These are phyloP conservation scores for Aeoliscus strigatus DNA, from an alignment of 2,797 vertebrate species.

Conservation along the genomic window DNA sequence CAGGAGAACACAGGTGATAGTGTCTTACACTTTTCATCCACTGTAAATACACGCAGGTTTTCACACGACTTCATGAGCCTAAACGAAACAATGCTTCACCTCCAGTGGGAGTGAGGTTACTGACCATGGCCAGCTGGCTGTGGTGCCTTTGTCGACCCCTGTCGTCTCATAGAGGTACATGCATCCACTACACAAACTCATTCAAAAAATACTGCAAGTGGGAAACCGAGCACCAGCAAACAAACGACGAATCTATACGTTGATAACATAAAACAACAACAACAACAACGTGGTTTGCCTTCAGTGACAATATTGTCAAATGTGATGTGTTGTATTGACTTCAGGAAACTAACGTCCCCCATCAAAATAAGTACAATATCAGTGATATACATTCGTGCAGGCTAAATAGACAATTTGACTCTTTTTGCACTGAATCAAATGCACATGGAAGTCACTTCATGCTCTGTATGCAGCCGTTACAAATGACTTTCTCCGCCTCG, in stretches of 20 bases:
- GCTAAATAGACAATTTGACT: too few species aligned
- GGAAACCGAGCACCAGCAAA: slow-evolving; percentile 2
- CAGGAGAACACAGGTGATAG: slow-evolving; percentile 2
- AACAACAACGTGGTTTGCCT: background rate
- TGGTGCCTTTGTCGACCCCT: slow-evolving; percentile 58
- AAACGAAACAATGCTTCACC: slow-evolving; percentile 5
- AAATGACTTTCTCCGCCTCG: slow-evolving; percentile 1
- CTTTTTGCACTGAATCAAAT: too few species aligned
- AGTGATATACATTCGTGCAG: too few species aligned
- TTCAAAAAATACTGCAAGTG: slow-evolving; percentile 45
- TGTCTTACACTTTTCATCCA: too few species aligned
- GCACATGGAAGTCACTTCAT: slow-evolving; percentile 42
- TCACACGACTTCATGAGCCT: slow-evolving; percentile 2
- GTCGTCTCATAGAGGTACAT: slow-evolving; percentile 25
- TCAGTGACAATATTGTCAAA: too few species aligned
- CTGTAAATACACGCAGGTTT: slow-evolving; percentile 8
- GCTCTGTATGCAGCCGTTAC: slow-evolving; percentile 36
- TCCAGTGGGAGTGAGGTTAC: slow-evolving; percentile 19
- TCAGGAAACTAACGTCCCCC: too few species aligned
- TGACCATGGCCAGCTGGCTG: slow-evolving; percentile 16
- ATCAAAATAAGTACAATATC: too few species aligned
- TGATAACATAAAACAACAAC: background rate
- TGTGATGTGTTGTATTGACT: background rate
- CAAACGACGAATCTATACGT: background rate
- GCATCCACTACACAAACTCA: slow-evolving; percentile 29